Percentiles rank a stretch among this genome's conserved stretches.
These are phyloP conservation scores for Coenobita brevimanus DNA, from an alignment of 1,140 invertebrate species.

Conservation along the genomic window DNA sequence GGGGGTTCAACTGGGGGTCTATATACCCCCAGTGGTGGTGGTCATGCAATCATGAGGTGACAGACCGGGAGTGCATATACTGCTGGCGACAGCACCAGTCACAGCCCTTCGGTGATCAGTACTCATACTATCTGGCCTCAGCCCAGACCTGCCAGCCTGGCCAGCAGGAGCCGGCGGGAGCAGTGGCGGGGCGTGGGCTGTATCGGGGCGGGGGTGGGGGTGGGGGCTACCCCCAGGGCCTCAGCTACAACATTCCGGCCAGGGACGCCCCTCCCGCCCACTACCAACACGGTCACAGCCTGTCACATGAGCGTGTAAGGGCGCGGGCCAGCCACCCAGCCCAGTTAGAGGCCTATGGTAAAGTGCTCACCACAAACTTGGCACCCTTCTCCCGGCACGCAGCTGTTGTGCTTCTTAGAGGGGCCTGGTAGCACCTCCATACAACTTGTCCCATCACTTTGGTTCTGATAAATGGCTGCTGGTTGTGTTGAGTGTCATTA, in stretches of 20 bases:
- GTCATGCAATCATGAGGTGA: slow-evolving; percentile 70
- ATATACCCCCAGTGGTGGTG: slow-evolving; percentile 72
- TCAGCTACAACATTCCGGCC: slow-evolving; percentile 57
- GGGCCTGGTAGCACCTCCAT: slow-evolving; percentile 49
- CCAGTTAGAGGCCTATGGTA: slow-evolving; percentile 50
- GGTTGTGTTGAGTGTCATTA: slow-evolving; percentile 38
- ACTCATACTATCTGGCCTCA: slow-evolving; percentile 68
- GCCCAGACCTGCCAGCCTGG: slow-evolving; percentile 60
- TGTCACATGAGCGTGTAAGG: slow-evolving; percentile 60
- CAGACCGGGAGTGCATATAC: slow-evolving; percentile 70
- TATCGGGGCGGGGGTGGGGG: neutral
- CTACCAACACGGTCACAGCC: slow-evolving; percentile 42
- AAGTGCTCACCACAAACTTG: slow-evolving; percentile 47
- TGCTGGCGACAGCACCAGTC: slow-evolving; percentile 70
- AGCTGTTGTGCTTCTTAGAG: slow-evolving; percentile 53
- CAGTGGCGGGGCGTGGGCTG: neutral
- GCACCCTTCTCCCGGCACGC: slow-evolving; percentile 21
- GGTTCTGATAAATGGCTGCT: slow-evolving; percentile 60
- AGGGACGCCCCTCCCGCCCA: slow-evolving; percentile 36
- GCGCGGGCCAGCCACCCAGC: slow-evolving; percentile 60
- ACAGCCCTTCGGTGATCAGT: slow-evolving; percentile 70
- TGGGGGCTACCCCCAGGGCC: slow-evolving; percentile 43
- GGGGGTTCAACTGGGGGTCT: slow-evolving; percentile 66
- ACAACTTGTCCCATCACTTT: slow-evolving; percentile 20
- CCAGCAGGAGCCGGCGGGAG: slow-evolving; percentile 21